Evolutionary conservation across 2,888 invertebrate genomes (phyloP).

Genomic region (Habroteleia sp.): DNA sequence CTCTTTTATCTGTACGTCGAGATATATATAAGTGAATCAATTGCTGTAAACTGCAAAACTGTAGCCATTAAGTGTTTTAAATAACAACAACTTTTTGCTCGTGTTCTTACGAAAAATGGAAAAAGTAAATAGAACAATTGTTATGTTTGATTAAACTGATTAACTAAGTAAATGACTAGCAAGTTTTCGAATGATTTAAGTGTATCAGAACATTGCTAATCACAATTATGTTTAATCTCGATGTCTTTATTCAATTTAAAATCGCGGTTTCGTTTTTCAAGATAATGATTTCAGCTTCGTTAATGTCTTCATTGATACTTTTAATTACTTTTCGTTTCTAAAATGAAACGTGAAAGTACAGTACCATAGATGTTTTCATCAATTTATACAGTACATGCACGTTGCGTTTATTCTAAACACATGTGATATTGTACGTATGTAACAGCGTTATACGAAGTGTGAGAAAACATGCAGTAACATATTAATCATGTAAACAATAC

Average conservation of each 20-base stretch:
- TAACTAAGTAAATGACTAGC: slow-evolving; percentile 13
- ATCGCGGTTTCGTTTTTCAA: neutral
- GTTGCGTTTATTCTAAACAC: too few species aligned
- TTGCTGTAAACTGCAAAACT: neutral
- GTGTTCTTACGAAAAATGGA: neutral
- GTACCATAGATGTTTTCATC: too few species aligned
- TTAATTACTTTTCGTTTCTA: slow-evolving; percentile 5
- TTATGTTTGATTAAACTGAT: slow-evolving; percentile 5
- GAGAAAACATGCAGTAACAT: too few species aligned
- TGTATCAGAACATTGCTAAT: slow-evolving; percentile 5
- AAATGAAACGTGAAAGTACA: too few species aligned
- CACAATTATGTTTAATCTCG: slow-evolving; percentile 11
- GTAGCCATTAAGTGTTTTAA: neutral
- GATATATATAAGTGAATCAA: slow-evolving; percentile 6
- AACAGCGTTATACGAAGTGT: too few species aligned
- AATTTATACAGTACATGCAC: too few species aligned
- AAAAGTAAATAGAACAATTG: slow-evolving; percentile 10
- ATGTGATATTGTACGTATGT: too few species aligned
- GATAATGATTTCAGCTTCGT: slow-evolving; percentile 2
- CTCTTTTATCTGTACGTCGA: slow-evolving; percentile 4
- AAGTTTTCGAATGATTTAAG: neutral
- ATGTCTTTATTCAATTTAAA: slow-evolving; percentile 5
- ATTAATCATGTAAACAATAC: too few species aligned
- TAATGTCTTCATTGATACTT: neutral
- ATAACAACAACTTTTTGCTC: neutral